Evolutionary conservation across 2,113 vertebrate genomes (phyloP), one percentile per base, ranked within the genome.

Genomic region (Pteronura brasiliensis): DNA sequence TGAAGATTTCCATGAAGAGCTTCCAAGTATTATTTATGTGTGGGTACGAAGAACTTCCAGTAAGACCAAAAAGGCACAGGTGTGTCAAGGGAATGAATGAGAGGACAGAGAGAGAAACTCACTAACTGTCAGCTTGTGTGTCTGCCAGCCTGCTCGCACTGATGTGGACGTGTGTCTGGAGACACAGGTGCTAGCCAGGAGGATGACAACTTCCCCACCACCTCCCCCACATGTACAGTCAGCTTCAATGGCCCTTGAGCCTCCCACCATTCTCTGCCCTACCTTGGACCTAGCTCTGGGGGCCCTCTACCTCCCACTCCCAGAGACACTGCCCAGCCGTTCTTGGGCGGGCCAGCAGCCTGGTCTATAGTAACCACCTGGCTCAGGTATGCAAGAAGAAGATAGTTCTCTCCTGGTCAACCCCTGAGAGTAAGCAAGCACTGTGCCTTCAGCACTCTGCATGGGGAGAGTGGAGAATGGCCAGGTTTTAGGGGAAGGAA

Each of bases 201-300:
- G 49, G 15, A 6, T 6, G 3, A 4, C 1, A 27, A 61, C 0
- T 2, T 6, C 17, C 31, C 55, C 3, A 79, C 5, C 31, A 18
- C 0, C 0, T 2, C 7, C 17, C 25, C 71, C 3, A 79, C 5
- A 3, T 1, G 36, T 1, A n/a, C 31, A 13, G 12, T 14, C 71
- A 63, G 14, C 12, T 8, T 29, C 81, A 29, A 7, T 0, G 21
- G 71, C 25, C 27, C 39, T 4, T 25, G 8, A 36, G 14, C 44
- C 25, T 44, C 80, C 34, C 0, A 0, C 55, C n/a, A 4, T 11
- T 10, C 36, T 49, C 39, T 10, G 23, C 21, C 72, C 55, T 23
- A 7, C 9, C 42, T n/a, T 7, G 17, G 61, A 21, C 34, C 55
- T 17, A 21, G 61, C 79, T 23, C 5, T 1, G 12, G 34, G 57